These are phyloP conservation scores for Hybognathus amarus DNA, from an alignment of 2,797 vertebrate species.

Conservation along the genomic window DNA sequence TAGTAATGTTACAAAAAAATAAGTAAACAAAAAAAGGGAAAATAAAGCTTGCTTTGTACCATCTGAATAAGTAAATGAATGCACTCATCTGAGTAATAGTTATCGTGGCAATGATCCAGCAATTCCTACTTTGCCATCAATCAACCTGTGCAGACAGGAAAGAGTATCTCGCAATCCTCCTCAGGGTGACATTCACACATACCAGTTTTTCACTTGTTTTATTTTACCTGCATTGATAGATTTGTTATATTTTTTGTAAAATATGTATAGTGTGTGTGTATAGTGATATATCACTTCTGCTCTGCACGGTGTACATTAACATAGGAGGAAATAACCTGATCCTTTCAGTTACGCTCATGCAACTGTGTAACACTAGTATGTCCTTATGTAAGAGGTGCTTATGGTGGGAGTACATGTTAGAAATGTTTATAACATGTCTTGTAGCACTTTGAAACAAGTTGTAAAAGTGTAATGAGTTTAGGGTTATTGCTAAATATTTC, in stretches of 20 bases:
- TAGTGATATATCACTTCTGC: not conserved
- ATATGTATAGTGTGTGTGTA: not conserved
- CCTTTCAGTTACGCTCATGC: not conserved
- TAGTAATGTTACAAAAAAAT: not conserved
- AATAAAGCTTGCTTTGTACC: not conserved
- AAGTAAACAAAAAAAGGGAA: not conserved
- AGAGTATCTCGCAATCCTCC: not conserved
- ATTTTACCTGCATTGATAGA: not conserved
- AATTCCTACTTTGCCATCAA: not conserved
- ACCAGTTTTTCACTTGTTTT: not conserved
- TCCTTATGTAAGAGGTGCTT: constrained; percentile 8
- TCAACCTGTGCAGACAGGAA: not conserved
- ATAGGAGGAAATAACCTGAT: not conserved
- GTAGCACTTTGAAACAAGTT: not conserved
- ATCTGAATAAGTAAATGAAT: not conserved
- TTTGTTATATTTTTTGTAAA: not conserved
- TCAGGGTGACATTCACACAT: not conserved
- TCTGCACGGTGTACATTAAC: not conserved
- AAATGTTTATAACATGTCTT: constrained; percentile 1
- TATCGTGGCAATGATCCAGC: not conserved
- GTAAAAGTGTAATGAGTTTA: not conserved
- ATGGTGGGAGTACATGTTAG: not conserved
- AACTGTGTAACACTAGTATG: not conserved
- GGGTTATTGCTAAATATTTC: not conserved
- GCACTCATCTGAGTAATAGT: not conserved